Evolutionary conservation across 1,140 invertebrate species (phyloP), one percentile per base, ranked within the genome.

Genomic region (Drosophila prosaltans): DNA sequence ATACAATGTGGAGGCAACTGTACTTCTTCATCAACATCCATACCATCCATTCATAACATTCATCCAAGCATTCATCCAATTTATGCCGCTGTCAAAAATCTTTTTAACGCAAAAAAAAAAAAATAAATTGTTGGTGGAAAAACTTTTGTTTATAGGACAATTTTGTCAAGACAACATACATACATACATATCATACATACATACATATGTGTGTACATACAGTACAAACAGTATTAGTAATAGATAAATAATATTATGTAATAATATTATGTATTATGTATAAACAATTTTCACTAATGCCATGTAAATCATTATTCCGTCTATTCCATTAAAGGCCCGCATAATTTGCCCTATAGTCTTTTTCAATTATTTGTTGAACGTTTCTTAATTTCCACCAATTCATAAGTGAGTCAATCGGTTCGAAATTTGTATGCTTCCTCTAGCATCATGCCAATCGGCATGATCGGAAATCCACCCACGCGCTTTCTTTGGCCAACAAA

Each of bases 401-500:
- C 21, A 51, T 51, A 26, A 51, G 45, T 51, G 21, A 51, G 45
- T 51, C 45, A 51, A 51, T 51, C 24, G 45, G 45, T 26, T 26
- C 8, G 45, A n/a, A n/a, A 10, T 3, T 4, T 9, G 39, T 5
- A 16, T 16, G 16, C 16, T 40, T 9, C 39, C 39, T 40, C 39
- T 9, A 40, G 16, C 11, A 43, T 16, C 41, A 36, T n/a, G 10
- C 41, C n/a, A 11, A 26, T 24, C 21, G 24, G 8, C 45, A 26
- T 51, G 45, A 48, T 48, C 21, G 5, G 21, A 16, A 16, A 48
- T n/a, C 40, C 70, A 57, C 70, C 73, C 72, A 75, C 74, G 59
- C 74, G 73, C 74, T 77, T 76, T 76, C 74, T 65, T 65, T 26
- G 7, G 9, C 8, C 45, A 51, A 51, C 45, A 8, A 51, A 51